These are phyloP conservation scores for Sebastes itinus DNA, from an alignment of 2,797 vertebrate species.

Conservation along the genomic window DNA sequence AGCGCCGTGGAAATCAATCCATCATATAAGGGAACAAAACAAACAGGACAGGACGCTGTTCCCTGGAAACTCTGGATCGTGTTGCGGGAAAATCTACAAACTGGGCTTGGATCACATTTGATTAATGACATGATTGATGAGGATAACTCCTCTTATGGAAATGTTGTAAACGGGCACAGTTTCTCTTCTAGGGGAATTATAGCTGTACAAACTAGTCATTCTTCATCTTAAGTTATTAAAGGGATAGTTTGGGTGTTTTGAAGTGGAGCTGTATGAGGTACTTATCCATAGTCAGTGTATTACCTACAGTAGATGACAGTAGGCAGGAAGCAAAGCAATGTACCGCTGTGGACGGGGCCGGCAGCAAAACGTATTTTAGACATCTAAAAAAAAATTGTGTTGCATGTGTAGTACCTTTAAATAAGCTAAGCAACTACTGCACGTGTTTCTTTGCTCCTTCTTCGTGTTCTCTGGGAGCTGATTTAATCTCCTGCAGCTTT, in stretches of 20 bases:
- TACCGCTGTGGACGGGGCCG: too few relatives aligned
- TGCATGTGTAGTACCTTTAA: neutral
- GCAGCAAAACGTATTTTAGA: too few relatives aligned
- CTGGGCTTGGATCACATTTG: neutral
- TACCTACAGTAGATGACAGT: too few relatives aligned
- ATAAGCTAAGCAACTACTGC: neutral
- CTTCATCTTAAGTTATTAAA: neutral
- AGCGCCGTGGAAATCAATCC: slow-evolving; percentile 29
- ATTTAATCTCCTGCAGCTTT: slow-evolving; percentile 56
- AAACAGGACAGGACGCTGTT: slow-evolving; percentile 15
- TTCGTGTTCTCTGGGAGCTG: slow-evolving; percentile 6
- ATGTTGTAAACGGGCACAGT: neutral
- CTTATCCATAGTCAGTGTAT: too few relatives aligned
- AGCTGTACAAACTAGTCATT: neutral
- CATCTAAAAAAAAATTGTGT: too few relatives aligned
- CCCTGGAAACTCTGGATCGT: slow-evolving; percentile 1
- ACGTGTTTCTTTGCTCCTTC: slow-evolving; percentile 23
- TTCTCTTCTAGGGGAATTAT: neutral
- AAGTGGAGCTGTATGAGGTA: too few relatives aligned
- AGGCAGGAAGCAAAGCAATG: too few relatives aligned
- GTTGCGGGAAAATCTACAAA: neutral
- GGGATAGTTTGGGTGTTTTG: too few relatives aligned
- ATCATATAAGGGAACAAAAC: slow-evolving; percentile 22
- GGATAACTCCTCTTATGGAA: neutral
- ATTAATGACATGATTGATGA: slow-evolving; percentile 2